Conservation (phyloP, 2,113 vertebrate species). For the Aepyceros melampus region DNA sequence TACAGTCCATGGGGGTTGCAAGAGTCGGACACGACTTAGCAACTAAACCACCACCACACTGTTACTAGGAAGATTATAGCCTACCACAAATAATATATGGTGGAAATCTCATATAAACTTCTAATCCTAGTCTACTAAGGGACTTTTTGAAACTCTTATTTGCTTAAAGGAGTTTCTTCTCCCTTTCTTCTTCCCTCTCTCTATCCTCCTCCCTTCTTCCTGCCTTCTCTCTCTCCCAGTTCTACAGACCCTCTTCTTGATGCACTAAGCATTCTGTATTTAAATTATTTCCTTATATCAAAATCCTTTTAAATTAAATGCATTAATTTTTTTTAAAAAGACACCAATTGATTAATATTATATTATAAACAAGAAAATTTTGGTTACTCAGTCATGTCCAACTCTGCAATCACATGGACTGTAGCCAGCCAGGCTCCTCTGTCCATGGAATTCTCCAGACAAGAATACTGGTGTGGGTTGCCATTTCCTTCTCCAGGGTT, state of each 20-base stretch:
- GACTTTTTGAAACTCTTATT: not conserved
- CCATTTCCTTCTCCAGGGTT: not conserved
- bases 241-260: not conserved
- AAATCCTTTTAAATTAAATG: not conserved
- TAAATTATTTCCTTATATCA: not conserved
- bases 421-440: too few relatives aligned
- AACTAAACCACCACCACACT: not conserved
- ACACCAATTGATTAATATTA: not conserved
- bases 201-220: not conserved
- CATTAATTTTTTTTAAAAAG: not conserved
- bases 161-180: not conserved
- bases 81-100: not conserved
- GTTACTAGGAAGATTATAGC: not conserved
- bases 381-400: not conserved
- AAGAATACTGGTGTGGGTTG: not conserved
- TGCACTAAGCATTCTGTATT: not conserved
- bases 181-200: too few relatives aligned
- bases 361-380: not conserved
- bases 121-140: not conserved
- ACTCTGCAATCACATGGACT: not conserved
- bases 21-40: fast-evolving
- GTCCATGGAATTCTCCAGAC: not conserved
- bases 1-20: not conserved
- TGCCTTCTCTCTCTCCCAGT: not conserved
- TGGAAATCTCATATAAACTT: not conserved